Base-by-base conservation (phyloP, 2,888 invertebrate genomes). In the Tachina lurida region DNA sequence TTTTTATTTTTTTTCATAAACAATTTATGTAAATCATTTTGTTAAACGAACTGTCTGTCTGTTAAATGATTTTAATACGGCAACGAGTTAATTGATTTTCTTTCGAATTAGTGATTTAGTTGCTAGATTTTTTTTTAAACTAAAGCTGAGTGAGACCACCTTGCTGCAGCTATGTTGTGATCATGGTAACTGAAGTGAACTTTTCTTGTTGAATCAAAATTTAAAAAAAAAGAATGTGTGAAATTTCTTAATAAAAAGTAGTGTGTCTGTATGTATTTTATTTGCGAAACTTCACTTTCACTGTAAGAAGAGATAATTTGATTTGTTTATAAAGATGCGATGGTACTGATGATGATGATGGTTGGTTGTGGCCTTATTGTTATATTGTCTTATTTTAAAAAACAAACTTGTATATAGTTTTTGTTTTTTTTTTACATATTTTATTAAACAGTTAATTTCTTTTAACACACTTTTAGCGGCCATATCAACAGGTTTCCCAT, bases 391-490 rank as follows among this genome's bases (percentile, higher is more conserved):
- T 77, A 82, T 65, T 65, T 54, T 65, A 68, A 68, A 17, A 15
- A 75, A 62, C 31, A 22, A 76, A 65, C 49, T 52, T 67, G 15
- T 45, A 9, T n/a, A n/a, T n/a, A n/a, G n/a, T n/a, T 58, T 60
- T 63, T 62, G 63, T 13, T 73, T 62, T n/a, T 60, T 54, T 17
- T 74, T 19, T 62, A 5, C 13, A 41, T 56, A 49, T 58, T 65
- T 71, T n/a, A 9, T 71, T 62, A 75, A 75, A 76, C 85, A 56
- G 85, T 83, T 86, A 86, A 83, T 83, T 75, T 86, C 74, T 75
- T 78, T 85, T 71, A 85, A 85, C 77, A 82, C 74, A 75, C 67
- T 65, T 73, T 74, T 52, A 78, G 56, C 74, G 73, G 68, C 43
- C 63, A 60, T 60, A 56, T 75, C 71, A 83, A 83, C 79, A 75